Conservation (phyloP, 2,113 vertebrate genomes). For the Pavo muticus region DNA sequence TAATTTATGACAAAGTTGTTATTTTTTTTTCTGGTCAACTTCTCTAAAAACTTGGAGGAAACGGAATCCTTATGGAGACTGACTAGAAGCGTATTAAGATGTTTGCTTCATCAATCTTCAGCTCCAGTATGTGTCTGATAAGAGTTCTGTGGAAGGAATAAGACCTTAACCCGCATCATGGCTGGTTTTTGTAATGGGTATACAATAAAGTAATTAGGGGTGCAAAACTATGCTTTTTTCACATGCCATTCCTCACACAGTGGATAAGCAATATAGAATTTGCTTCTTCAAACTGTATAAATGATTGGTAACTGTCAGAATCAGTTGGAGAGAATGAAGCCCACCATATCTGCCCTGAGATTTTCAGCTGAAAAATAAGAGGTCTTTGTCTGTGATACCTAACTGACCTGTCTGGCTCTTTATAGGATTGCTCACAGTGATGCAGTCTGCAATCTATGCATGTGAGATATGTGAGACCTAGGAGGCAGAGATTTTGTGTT, state of each 20-base stretch:
- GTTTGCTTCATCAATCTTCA: not conserved
- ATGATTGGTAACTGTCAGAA: not conserved
- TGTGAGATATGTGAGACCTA: not conserved
- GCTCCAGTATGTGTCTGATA: not conserved
- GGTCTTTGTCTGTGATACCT: not conserved
- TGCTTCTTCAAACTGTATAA: not conserved
- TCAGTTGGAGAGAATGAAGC: not conserved
- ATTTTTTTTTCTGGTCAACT: not conserved
- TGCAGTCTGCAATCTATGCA: not conserved
- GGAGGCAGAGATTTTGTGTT: not conserved
- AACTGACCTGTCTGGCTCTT: not conserved
- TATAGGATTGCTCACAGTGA: not conserved
- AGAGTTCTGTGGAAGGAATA: not conserved
- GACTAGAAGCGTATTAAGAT: not conserved
- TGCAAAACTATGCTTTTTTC: not conserved
- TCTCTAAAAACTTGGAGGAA: not conserved
- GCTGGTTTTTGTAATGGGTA: not conserved
- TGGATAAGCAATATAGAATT: not conserved
- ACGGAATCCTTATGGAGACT: not conserved
- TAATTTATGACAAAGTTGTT: not conserved
- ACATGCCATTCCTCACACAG: not conserved
- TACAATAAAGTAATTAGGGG: rapidly evolving
- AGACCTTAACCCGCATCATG: rapidly evolving
- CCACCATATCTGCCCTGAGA: not conserved
- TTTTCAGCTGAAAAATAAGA: not conserved